A percentile compares a stretch with the other conserved stretches of the same genome.
phyloP scores from a whole-genome alignment of 2,113 vertebrate species.

The Pao palembangensis region DNA sequence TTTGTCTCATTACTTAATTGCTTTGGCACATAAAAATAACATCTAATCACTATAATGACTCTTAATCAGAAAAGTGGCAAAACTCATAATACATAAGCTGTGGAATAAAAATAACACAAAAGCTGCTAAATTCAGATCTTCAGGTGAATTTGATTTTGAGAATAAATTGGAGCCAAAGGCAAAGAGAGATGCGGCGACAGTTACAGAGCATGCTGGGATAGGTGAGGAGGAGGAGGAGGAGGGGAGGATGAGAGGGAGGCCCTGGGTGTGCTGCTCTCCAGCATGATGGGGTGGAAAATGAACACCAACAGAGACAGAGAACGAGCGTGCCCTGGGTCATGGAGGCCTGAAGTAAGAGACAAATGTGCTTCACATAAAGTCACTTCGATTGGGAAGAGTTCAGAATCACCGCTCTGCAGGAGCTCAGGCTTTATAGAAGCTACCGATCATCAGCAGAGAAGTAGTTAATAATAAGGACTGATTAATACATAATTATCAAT shows the following conservation, averaged over 20 bases:
- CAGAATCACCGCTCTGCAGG: conserved; percentile 4
- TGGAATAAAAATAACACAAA: background rate
- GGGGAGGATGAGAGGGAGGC: conserved; percentile 34
- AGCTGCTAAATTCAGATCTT: conserved; percentile 36
- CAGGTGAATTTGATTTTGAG: conserved; percentile 9
- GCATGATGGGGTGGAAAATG: conserved; percentile 46
- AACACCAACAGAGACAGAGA: conserved; percentile 45
- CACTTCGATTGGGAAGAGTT: conserved; percentile 37
- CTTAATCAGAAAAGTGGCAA: conserved; percentile 36
- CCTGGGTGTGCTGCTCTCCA: conserved; percentile 55
- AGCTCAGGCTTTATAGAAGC: background rate
- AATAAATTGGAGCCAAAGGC: background rate
- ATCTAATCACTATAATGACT: conserved; percentile 60
- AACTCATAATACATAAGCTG: conserved; percentile 42
- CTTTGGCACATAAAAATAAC: conserved; percentile 62
- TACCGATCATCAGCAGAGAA: background rate
- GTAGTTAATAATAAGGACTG: no score
- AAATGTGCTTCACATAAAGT: conserved; percentile 28
- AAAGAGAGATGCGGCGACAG: conserved; percentile 60
- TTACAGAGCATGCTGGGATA: conserved; percentile 67
- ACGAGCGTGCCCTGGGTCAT: conserved; percentile 16
- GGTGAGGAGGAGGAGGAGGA: conserved; percentile 41
- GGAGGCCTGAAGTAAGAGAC: conserved; percentile 34
- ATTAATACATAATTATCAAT: no score
- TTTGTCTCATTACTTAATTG: conserved; percentile 69